These are phyloP conservation scores for Bombus waltoni DNA, from an alignment of 1,140 invertebrate species.

Conservation along the genomic window DNA sequence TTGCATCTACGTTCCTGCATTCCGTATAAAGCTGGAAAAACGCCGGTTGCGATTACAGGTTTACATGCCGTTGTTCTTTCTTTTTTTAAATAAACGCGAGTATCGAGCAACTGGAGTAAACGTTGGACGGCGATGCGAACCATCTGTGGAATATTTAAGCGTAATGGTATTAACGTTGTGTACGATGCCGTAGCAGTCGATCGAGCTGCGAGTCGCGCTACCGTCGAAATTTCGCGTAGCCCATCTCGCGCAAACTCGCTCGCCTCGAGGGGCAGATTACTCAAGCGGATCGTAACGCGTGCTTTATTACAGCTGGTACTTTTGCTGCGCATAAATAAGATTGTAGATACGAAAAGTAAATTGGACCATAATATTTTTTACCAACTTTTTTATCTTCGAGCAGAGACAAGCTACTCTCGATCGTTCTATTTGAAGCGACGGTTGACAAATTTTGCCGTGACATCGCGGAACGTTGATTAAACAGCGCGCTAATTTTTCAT, in stretches of 20 bases:
- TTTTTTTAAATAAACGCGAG: no score
- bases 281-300: no score
- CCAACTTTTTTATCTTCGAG: neutral
- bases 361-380: neutral
- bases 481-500: neutral
- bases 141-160: no score
- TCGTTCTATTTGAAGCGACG: neutral
- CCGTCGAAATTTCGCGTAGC: no score
- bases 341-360: neutral
- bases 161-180: no score
- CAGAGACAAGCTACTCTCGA: neutral
- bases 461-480: no score
- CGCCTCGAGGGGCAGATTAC: no score
- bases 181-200: no score
- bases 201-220: no score
- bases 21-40: neutral
- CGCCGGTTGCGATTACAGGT: neutral
- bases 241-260: no score
- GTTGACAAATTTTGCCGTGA: neutral
- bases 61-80: neutral
- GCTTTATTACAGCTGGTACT: neutral
- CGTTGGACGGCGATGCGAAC: no score
- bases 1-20: neutral
- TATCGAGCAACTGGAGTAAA: no score
- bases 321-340: neutral